Evolutionary conservation across 2,113 vertebrate species (phyloP).

Genomic region (Channa argus): DNA sequence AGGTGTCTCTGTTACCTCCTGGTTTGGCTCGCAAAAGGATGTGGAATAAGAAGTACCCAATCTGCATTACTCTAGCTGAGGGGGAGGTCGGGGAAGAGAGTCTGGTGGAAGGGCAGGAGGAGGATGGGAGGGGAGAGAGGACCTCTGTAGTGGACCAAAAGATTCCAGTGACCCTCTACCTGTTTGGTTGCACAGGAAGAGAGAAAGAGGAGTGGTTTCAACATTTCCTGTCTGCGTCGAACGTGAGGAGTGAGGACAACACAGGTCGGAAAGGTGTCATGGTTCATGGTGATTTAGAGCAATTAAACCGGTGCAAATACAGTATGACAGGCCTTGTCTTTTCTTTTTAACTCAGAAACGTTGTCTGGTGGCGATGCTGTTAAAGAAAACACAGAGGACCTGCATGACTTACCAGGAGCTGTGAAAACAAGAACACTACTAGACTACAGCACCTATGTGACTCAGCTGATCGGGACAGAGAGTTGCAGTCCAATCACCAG

Average conservation of each 20-base stretch:
- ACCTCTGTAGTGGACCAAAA: neutral
- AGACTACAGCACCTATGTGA: constrained; percentile 87
- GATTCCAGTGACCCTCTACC: constrained; percentile 78
- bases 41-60: constrained; percentile 92
- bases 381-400: constrained; percentile 78
- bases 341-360: constrained; percentile 42
- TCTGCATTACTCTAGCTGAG: constrained; percentile 83
- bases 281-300: neutral
- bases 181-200: constrained; percentile 87
- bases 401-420: constrained; percentile 63
- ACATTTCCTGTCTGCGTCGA: constrained; percentile 80
- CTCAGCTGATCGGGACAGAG: constrained; percentile 65
- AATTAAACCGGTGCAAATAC: neutral
- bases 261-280: constrained; percentile 72
- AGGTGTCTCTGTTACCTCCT: constrained; percentile 86
- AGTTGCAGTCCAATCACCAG: constrained; percentile 61
- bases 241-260: constrained; percentile 54
- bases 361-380: constrained; percentile 62
- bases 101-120: constrained; percentile 56
- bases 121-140: constrained; percentile 42
- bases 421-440: constrained; percentile 77
- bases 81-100: constrained; percentile 69
- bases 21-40: constrained; percentile 87
- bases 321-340: neutral
- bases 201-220: constrained; percentile 92